Percentiles rank a stretch among this genome's conserved stretches.
Conservation (phyloP, 1,140 invertebrate species). For the Manduca sexta region DNA sequence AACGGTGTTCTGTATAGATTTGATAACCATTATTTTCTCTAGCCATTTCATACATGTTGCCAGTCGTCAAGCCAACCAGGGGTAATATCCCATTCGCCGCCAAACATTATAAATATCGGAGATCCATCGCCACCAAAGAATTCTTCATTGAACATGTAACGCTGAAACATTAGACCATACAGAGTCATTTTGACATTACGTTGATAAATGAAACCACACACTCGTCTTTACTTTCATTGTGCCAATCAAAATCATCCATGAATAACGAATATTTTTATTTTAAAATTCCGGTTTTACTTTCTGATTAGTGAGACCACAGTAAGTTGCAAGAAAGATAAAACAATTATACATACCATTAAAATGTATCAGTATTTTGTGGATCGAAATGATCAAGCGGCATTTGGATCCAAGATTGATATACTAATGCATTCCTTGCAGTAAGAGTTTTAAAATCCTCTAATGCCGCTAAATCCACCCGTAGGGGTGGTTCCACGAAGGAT, state of each 20-base stretch:
- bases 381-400: conserved; percentile 84
- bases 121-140: conserved; percentile 71
- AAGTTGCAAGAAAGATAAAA: too few species aligned
- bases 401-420: conserved; percentile 64
- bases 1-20: conserved; percentile 86
- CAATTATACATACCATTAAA: conserved; percentile 78
- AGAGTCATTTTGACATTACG: too few species aligned
- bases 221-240: too few species aligned
- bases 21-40: conserved; percentile 77
- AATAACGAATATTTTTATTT: too few species aligned
- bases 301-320: too few species aligned
- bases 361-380: conserved; percentile 76
- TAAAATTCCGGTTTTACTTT: too few species aligned
- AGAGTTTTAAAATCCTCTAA: conserved; percentile 18
- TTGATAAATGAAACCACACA: too few species aligned
- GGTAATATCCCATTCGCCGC: conserved; percentile 78
- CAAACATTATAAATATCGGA: conserved; percentile 76
- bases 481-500: conserved; percentile 28
- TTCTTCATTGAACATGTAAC: conserved; percentile 78
- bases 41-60: conserved; percentile 76
- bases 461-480: conserved; percentile 42
- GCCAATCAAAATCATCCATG: too few species aligned
- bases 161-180: conserved; percentile 61
- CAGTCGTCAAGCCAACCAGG: conserved; percentile 65
- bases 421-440: conserved; percentile 20